Evolutionary conservation across 2,888 invertebrate species (phyloP), one percentile per base, ranked within the genome.

Genomic region (Venustoraphidia nigricollis): DNA sequence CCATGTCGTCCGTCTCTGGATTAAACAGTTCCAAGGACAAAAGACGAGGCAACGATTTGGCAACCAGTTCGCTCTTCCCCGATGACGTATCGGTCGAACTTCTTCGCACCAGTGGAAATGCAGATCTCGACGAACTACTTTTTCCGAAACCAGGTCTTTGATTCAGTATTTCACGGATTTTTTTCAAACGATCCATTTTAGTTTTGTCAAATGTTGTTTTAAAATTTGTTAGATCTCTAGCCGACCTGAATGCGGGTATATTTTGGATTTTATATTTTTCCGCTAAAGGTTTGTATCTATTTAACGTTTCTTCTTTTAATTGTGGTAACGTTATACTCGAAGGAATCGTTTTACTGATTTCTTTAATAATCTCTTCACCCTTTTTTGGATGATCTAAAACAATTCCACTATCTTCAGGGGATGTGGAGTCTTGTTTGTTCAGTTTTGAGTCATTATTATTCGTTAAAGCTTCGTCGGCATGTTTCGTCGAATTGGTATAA

Each of bases 1-100:
- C 91, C 64, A 89, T 75, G 59, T 92, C 91, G 61, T 92, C 91
- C 8, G 84, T 88, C 60, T 89, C 91, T 2, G 91, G 91, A 67
- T 92, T 91, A 60, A 89, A 92, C 4, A 91, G 69, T 60, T 91
- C 91, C 49, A 90, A 65, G 1, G 87, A 82, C 60, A 89, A 72
- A 11, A 90, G 67, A 53, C 85, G 81, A 0, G 88, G 87, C 48
- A 85, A 69, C 41, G 79, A 76, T 56, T 81, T 79, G 0, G 77
- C 78, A 17, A 78, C 71, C 1, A 76, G 71, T 52, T 81, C 79
- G 5, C 73, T 60, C 64, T 77, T 76, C 55, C 71, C 70, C 53
- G 63, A 62, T 6, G 27, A 27, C 41, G 71, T 58, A 45, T 65
- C 68, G 9, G 74, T 69, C 1, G 79, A 76, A 10, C 77, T 73